Base-by-base conservation (phyloP, 2,888 invertebrate species). In the Elmis aenea region DNA sequence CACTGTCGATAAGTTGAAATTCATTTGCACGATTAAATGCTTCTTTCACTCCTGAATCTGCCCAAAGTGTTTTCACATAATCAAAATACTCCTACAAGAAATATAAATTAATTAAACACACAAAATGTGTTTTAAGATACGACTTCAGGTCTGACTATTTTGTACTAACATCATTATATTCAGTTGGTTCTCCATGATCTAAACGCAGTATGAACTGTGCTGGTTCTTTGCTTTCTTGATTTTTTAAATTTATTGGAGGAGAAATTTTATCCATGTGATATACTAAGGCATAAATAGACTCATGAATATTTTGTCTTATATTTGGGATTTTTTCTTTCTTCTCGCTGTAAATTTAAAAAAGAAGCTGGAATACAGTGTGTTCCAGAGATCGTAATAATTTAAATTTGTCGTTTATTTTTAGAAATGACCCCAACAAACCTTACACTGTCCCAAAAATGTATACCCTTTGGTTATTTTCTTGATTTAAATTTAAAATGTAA, bases 1-100 rank as follows among this genome's bases (percentile, higher is more conserved):
- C 83, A 57, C 85, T 84, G 55, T 88, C 88, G 24, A 87, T 78
- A 2, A 88, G 69, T 56, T 86, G 85, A 57, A 82, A 87, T 61
- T 86, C 85, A 59, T 83, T 83, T 0, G 85, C 81, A 52, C 84
- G 69, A 48, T 70, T 69, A 53, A 77, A 85, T 46, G 83, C 79
- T 52, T 81, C 74, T 55, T 79, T 74, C 2, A 88, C 78, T 0
- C 83, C 85, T 1, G 68, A 65, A 61, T 89, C 87, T 3, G 67
- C 67, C 87, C 87, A 88, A 1, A 86, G 61, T 2, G 61, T 63
- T 50, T 77, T 68, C 0, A 83, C 79, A 52, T 80, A 74, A 47
- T 83, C 78, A 55, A 77, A 83, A 61, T 87, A 88, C 55, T 81
- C 81, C 85, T 87, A 39, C 38, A 44, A 8, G 8, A 9, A 5